Percentiles rank a stretch among this genome's conserved stretches.
Conservation (phyloP, 2,113 vertebrate species). For the Mormoops blainvillei region DNA sequence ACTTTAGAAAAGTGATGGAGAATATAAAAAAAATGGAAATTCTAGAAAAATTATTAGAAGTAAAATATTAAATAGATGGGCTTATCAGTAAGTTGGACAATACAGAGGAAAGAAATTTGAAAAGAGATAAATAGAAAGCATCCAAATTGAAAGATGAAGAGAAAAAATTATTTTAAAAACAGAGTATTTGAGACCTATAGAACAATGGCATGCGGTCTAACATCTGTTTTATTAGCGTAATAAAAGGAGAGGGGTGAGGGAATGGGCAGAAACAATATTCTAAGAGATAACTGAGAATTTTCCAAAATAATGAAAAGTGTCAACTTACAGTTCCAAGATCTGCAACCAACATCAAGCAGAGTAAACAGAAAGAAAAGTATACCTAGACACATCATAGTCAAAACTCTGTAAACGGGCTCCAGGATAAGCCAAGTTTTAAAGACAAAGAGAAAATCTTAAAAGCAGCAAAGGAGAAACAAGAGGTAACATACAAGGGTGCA, state of each 20-base stretch:
- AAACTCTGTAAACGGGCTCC: not conserved
- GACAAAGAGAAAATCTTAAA: too few relatives aligned
- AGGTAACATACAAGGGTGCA: too few relatives aligned
- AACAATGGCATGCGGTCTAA: not conserved
- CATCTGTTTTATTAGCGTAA: not conserved
- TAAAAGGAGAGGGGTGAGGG: not conserved
- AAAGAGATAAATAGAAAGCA: not conserved
- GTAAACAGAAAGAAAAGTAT: not conserved
- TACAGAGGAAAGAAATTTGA: not conserved
- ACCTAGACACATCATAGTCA: not conserved
- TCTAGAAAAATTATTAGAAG: not conserved
- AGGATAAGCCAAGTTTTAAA: too few relatives aligned
- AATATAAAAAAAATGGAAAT: not conserved
- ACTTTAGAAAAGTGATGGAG: not conserved
- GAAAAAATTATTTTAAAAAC: not conserved
- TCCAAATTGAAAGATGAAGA: not conserved
- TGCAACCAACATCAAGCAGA: not conserved
- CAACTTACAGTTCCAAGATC: not conserved
- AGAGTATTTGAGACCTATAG: not conserved
- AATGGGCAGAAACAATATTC: not conserved
- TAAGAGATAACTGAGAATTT: not conserved
- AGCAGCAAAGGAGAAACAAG: too few relatives aligned
- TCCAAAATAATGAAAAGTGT: not conserved
- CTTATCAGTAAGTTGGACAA: not conserved
- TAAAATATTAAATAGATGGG: not conserved